Percentiles rank a stretch among this genome's conserved stretches.
phyloP scores from a whole-genome alignment of 2,888 invertebrate species.

The Hirtodrosophila duncani region DNA sequence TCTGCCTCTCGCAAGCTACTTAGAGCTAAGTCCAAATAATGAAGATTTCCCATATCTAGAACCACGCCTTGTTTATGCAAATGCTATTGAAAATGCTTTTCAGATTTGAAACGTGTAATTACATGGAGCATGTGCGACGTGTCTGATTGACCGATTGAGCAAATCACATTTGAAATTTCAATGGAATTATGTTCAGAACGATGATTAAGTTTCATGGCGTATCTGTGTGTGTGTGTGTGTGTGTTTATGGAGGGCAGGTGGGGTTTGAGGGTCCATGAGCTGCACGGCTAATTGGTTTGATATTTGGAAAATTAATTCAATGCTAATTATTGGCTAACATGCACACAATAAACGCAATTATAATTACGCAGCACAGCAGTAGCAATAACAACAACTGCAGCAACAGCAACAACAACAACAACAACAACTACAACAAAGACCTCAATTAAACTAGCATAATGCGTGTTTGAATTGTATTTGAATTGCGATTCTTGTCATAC shows the following conservation, averaged over 20 bases:
- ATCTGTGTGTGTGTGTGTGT: neutral
- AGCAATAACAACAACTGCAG: constrained; percentile 14
- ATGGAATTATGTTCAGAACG: constrained; percentile 47
- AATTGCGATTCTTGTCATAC: constrained; percentile 26
- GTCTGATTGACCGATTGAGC: constrained; percentile 49
- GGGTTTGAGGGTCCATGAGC: constrained; percentile 11
- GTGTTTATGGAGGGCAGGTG: neutral
- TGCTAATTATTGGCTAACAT: constrained; percentile 57
- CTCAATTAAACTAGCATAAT: constrained; percentile 49
- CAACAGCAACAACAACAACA: constrained; percentile 16
- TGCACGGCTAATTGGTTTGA: constrained; percentile 59
- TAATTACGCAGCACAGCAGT: constrained; percentile 28
- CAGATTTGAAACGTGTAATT: constrained; percentile 37
- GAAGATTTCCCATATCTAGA: no score
- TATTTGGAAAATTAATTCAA: constrained; percentile 63
- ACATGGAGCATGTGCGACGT: constrained; percentile 32
- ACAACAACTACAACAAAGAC: constrained; percentile 17
- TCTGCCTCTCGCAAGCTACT: no score
- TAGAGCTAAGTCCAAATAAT: no score
- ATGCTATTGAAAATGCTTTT: no score
- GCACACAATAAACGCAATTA: constrained; percentile 60
- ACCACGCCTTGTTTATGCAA: no score
- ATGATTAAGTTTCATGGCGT: constrained; percentile 16
- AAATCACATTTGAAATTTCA: constrained; percentile 50
- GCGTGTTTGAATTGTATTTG: constrained; percentile 11